Conservation (phyloP, 2,113 vertebrate genomes). For the Marcusenius ussheri region DNA sequence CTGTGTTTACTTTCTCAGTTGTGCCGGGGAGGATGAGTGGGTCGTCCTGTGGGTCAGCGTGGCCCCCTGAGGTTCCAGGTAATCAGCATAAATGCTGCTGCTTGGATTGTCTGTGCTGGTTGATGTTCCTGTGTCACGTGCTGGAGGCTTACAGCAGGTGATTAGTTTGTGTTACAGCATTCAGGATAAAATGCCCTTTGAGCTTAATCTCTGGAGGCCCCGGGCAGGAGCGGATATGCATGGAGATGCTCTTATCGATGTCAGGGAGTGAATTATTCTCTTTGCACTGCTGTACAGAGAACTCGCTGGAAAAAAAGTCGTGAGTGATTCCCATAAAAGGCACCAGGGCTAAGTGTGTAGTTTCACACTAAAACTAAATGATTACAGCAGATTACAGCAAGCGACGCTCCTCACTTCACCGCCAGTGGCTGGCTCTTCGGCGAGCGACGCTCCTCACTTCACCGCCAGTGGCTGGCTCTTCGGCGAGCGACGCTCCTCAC, state of each 20-base stretch:
- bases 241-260: neutral
- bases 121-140: neutral
- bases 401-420: neutral
- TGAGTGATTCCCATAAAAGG: neutral
- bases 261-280: constrained; percentile 9
- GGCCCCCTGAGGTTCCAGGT: neutral
- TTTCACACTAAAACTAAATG: constrained; percentile 10
- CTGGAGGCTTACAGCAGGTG: neutral
- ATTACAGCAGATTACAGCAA: neutral
- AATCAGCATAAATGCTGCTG: neutral
- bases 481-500: no score
- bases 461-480: neutral
- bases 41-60: neutral
- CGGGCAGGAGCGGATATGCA: neutral
- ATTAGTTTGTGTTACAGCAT: neutral
- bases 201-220: neutral
- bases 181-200: neutral
- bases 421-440: no score
- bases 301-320: neutral
- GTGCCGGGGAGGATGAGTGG: neutral
- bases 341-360: neutral
- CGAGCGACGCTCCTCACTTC: no score
- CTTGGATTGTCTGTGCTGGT: neutral
- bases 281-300: neutral
- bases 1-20: neutral